These are phyloP conservation scores for Reticulitermes lucifugus DNA, from an alignment of 2,888 invertebrate genomes.

Conservation along the genomic window DNA sequence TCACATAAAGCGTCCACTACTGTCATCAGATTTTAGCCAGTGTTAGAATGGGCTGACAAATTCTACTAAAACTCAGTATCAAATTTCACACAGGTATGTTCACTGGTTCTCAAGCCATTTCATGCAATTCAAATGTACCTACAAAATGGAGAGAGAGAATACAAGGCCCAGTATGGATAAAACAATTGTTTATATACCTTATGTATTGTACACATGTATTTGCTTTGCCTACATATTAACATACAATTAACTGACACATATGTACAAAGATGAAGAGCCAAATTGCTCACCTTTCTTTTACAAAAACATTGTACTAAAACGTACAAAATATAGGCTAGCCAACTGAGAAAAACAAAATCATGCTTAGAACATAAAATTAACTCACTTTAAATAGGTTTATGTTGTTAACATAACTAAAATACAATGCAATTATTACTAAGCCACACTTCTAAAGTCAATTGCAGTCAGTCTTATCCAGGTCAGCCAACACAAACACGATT, in stretches of 20 bases:
- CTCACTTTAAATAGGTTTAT: neutral
- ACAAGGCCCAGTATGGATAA: no score
- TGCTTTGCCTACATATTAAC: neutral
- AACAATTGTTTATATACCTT: no score
- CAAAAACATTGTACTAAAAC: conserved; percentile 50
- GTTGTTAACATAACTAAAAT: neutral
- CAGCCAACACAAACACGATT: neutral
- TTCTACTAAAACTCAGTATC: no score
- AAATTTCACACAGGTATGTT: no score
- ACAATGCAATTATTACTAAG: neutral
- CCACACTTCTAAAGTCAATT: neutral
- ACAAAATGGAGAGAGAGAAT: neutral
- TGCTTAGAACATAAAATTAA: neutral
- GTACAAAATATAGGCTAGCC: conserved; percentile 30
- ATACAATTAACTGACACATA: neutral
- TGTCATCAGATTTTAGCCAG: no score
- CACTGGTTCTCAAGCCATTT: no score
- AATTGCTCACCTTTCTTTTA: neutral
- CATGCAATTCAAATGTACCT: neutral
- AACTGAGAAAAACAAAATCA: neutral
- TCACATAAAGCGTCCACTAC: no score
- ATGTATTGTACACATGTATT: conserved; percentile 36
- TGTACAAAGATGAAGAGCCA: conserved; percentile 3
- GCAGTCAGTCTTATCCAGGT: neutral
- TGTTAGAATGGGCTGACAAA: no score